phyloP scores from a whole-genome alignment of 2,113 vertebrate species.

The Nibea coibor region DNA sequence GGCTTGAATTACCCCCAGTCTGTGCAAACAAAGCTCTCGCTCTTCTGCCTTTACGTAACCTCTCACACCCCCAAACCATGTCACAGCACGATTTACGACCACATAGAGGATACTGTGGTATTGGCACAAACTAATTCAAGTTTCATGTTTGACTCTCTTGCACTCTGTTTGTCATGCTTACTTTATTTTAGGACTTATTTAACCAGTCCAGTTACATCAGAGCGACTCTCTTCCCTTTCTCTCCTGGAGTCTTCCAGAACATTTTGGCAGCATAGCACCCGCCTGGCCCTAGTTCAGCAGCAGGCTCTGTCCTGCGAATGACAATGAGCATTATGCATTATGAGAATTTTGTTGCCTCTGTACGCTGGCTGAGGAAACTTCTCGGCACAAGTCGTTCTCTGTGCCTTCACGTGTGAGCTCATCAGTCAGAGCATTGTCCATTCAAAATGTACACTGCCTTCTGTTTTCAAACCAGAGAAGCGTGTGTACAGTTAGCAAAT shows the following conservation, averaged over 20 bases:
- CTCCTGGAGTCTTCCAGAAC: conserved; percentile 42
- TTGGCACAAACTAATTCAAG: background rate
- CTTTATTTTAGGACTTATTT: background rate
- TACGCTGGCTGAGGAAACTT: conserved; percentile 21
- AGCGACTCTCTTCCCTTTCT: conserved; percentile 26
- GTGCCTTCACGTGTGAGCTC: conserved; percentile 3
- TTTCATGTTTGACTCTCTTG: background rate
- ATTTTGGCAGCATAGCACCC: conserved; percentile 17
- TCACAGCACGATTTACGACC: conserved; percentile 19
- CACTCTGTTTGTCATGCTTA: conserved; percentile 16
- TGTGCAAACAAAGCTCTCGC: conserved; percentile 63
- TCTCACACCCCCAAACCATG: conserved; percentile 39
- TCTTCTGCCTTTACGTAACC: conserved; percentile 76
- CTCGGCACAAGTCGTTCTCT: conserved; percentile 9
- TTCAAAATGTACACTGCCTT: conserved; percentile 20
- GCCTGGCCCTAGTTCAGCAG: conserved; percentile 39
- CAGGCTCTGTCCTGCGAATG: conserved; percentile 50
- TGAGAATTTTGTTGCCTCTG: conserved; percentile 23
- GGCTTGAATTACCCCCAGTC: conserved; percentile 58
- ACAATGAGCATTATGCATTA: conserved; percentile 56
- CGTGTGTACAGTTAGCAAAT: background rate
- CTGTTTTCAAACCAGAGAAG: background rate
- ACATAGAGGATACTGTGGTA: conserved; percentile 19
- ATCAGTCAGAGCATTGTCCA: conserved; percentile 1
- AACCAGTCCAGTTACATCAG: conserved; percentile 27